Percentiles rank a stretch among this genome's conserved stretches.
Evolutionary conservation across 2,113 vertebrate genomes (phyloP).

Genomic region (Halichoerus grypus): DNA sequence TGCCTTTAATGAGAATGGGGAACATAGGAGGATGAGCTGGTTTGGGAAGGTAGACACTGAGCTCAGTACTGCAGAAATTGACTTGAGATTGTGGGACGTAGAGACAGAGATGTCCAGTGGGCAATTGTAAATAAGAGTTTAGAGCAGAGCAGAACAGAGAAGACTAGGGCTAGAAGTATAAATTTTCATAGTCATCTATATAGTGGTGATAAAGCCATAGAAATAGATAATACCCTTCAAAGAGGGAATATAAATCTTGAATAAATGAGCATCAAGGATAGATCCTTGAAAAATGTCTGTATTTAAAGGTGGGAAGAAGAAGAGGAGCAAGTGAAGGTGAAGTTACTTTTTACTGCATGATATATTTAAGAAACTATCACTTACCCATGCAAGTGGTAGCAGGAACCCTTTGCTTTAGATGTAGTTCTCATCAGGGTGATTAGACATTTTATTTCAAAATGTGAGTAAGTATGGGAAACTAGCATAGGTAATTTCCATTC

Average conservation of each 20-base stretch:
- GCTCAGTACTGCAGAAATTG: not conserved
- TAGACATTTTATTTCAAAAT: conserved; percentile 52
- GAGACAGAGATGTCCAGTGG: not conserved
- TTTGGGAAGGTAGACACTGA: not conserved
- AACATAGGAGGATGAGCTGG: not conserved
- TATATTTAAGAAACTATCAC: not conserved
- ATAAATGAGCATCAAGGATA: not conserved
- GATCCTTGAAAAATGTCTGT: not conserved
- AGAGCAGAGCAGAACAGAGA: not conserved
- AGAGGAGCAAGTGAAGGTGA: not conserved
- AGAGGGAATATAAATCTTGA: not conserved
- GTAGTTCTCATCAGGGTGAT: not conserved
- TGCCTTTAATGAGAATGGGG: not conserved
- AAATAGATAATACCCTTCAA: not conserved
- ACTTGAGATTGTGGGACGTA: not conserved
- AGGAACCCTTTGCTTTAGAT: not conserved
- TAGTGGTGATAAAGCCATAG: not conserved
- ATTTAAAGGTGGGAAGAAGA: not conserved
- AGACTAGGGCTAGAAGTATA: not conserved
- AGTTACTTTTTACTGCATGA: not conserved
- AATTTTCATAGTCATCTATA: not conserved
- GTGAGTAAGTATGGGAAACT: not conserved
- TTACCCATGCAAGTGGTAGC: not conserved
- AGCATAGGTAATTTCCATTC: not conserved
- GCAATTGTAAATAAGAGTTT: not conserved